Percentiles rank a stretch among this genome's conserved stretches.
Conservation (phyloP, 2,113 vertebrate genomes). For the Synchiropus splendidus region DNA sequence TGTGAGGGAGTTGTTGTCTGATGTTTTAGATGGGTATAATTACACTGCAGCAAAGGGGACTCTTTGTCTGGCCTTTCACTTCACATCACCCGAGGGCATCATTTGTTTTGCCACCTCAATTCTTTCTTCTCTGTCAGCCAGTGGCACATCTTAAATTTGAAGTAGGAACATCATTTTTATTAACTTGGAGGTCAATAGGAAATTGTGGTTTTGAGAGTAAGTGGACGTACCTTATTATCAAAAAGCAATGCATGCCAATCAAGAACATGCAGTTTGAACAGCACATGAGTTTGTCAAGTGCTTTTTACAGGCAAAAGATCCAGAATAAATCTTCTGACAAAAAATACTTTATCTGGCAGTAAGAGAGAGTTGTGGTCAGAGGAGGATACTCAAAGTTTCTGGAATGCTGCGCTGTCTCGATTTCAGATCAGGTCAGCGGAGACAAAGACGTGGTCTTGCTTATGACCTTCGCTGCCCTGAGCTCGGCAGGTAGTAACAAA, state of each 20-base stretch:
- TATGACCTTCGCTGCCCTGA: constrained; percentile 44
- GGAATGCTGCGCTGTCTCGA: constrained; percentile 40
- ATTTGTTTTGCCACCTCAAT: constrained; percentile 2
- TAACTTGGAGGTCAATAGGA: too few species aligned
- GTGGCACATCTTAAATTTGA: too few species aligned
- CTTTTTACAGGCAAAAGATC: too few species aligned
- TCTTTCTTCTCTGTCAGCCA: constrained; percentile 11
- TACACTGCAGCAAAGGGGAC: constrained; percentile 34
- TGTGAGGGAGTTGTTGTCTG: constrained; percentile 10
- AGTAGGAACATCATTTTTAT: too few species aligned
- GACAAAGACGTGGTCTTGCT: constrained; percentile 45
- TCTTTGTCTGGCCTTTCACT: constrained; percentile 44
- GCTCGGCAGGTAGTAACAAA: constrained; percentile 67
- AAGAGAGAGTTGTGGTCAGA: constrained; percentile 3
- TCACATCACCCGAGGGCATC: constrained; percentile 23
- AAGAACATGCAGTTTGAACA: too few species aligned
- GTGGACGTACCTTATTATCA: too few species aligned
- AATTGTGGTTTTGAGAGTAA: too few species aligned
- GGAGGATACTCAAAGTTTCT: constrained; percentile 20
- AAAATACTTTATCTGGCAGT: constrained; percentile 8
- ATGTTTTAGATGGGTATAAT: constrained; percentile 49
- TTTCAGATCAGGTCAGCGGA: constrained; percentile 39
- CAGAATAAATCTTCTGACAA: not conserved
- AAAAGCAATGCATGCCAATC: not conserved
- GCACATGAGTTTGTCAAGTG: too few species aligned